phyloP scores from a whole-genome alignment of 2,888 invertebrate species.

The Acanthosoma haemorrhoidale region DNA sequence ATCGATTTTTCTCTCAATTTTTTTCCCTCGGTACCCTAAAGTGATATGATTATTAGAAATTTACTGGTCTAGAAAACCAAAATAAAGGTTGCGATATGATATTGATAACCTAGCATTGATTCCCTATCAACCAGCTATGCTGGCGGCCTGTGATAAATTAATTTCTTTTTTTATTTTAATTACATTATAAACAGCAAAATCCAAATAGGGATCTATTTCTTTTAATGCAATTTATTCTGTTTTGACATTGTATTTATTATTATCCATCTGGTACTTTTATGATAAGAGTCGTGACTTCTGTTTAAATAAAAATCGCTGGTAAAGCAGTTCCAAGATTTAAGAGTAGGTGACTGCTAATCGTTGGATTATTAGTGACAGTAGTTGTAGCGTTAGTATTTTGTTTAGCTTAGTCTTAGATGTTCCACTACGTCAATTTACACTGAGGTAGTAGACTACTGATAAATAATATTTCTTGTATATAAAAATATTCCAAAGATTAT shows the following conservation, averaged over 20 bases:
- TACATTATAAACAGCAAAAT: not conserved
- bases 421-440: not conserved
- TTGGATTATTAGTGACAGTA: slow-evolving; percentile 6
- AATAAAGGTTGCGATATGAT: too few species aligned
- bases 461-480: slow-evolving; percentile 3
- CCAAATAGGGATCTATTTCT: not conserved
- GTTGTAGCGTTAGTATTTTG: slow-evolving; percentile 6
- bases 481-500: slow-evolving; percentile 25
- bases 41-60: too few species aligned
- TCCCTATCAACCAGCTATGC: too few species aligned
- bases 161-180: not conserved
- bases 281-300: too few species aligned
- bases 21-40: too few species aligned
- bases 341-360: not conserved
- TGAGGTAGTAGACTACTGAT: not conserved
- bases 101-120: too few species aligned
- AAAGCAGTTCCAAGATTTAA: not conserved
- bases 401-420: not conserved
- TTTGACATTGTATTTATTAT: not conserved
- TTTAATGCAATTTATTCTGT: not conserved
- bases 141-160: not conserved
- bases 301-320: too few species aligned
- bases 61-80: too few species aligned
- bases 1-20: too few species aligned
- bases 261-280: not conserved